Conservation (phyloP, 1,140 invertebrate species). For the Drosophila sturtevanti region DNA sequence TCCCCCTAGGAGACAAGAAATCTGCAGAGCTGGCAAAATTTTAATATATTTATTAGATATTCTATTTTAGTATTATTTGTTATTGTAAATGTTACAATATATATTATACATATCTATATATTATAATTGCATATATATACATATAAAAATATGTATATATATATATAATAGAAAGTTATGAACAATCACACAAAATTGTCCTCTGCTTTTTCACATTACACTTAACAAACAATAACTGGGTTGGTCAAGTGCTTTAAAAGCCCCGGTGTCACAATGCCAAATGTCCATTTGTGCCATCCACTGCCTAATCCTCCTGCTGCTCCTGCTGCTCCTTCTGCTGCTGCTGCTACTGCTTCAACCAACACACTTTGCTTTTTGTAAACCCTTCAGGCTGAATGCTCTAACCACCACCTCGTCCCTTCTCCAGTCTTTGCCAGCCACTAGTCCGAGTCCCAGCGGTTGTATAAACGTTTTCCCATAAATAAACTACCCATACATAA, state of each 20-base stretch:
- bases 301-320: background rate
- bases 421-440: background rate
- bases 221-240: constrained; percentile 9
- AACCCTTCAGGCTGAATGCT: background rate
- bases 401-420: background rate
- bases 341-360: background rate
- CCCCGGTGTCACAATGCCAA: constrained; percentile 4
- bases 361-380: background rate
- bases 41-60: too few species aligned
- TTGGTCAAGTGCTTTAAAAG: constrained; percentile 6
- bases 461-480: constrained; percentile 17
- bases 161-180: background rate
- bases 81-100: too few species aligned
- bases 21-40: too few species aligned
- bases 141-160: background rate
- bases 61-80: constrained; percentile 2
- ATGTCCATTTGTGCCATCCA: constrained; percentile 1
- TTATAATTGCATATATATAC: background rate
- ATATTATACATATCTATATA: background rate
- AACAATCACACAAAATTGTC: background rate
- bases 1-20: too few species aligned
- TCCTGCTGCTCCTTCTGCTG: background rate
- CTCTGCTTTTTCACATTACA: constrained; percentile 2
- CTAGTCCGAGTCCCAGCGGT: background rate
- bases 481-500: constrained; percentile 11